Evolutionary conservation across 2,113 vertebrate species (phyloP), one percentile per base, ranked within the genome.

Genomic region (Origma solitaria): DNA sequence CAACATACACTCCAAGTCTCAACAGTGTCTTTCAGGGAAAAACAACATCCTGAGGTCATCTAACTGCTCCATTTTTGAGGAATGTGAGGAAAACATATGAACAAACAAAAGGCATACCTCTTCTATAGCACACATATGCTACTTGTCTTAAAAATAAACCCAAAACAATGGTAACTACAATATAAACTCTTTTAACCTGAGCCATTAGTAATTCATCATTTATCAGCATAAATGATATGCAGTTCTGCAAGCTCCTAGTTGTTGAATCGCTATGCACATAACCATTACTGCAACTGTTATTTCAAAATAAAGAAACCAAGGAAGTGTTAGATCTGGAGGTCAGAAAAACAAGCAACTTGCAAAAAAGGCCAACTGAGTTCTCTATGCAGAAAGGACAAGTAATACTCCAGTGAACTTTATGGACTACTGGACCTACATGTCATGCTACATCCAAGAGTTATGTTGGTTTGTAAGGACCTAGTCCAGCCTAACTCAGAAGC

Each of bases 41-140:
- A 91, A 83, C 47, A 83, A 64, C 49, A 94, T 61, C 90, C 79
- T 17, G 37, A 95, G 82, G 79, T 92, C 93, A 86, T 47, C 10
- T 35, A 90, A 81, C 79, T 86, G 90, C 72, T 96, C 90, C 22
- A 28, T 81, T 95, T 89, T 85, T 90, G 69, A 92, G 65, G 65
- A 79, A 87, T 49, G 56, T 44, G 73, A 71, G 56, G 35, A 56
- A 89, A 86, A 91, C 11, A 17, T 16, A 70, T 6, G 44, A 91
- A 80, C 22, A 82, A 86, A 47, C 56, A 84, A 60, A 40, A 90
- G 31, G 49, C 64, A 6, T 30, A 76, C 20, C n/a, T 89, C 84
- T 65, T 35, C 16, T 37, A 76, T 1, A 60, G 44, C 49, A 90
- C 5, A 30, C 19, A 47, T 9, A 35, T 21, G 42, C 22, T 69